Evolutionary conservation across 2,113 vertebrate species (phyloP), one percentile per base, ranked within the genome.

Genomic region (Raja brachyura): DNA sequence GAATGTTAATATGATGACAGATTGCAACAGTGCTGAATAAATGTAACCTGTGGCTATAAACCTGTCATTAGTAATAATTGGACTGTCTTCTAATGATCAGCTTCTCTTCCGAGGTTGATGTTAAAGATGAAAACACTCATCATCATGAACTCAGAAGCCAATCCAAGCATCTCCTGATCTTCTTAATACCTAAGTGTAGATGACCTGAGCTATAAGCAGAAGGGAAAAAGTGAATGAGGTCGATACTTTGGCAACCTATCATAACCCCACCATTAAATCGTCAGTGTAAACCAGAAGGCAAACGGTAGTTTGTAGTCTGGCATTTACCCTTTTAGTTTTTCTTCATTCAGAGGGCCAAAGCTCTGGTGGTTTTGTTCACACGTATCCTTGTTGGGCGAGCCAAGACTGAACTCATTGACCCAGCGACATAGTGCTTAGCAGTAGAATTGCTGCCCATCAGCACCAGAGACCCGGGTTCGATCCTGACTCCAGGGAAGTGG

Each of bases 21-120:
- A n/a, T 61, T 86, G 81, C 39, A 48, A 39, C 39, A 81, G 20
- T 39, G 7, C 39, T 22, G 78, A 86, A 14, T 22, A 86, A 61
- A n/a, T 59, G 54, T 86, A 86, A 86, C 22, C 28, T 11, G 14
- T 25, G 0, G 22, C 81, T 59, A 22, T 86, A 86, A 61, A 86
- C 81, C 56, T 59, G 54, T 61, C 81, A 86, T 86, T 86, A 86
- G 54, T 86, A 61, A 86, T 86, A 56, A 86, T 86, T 86, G 81
- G 56, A 25, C 81, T 86, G 81, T 13, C 25, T 86, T 86, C 25
- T 61, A 61, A 31, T 61, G 25, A 61, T 61, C 59, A 86, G 54
- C 81, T 16, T 54, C 6, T n/a, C 54, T 86, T 81, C 59, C 61
- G 81, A 86, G 25, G 81, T 61, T 90, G 66, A 25, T 25, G 31